Percentiles rank a stretch among this genome's conserved stretches.
Conservation (phyloP, 2,113 vertebrate genomes). For the Gymnobelideus leadbeateri region DNA sequence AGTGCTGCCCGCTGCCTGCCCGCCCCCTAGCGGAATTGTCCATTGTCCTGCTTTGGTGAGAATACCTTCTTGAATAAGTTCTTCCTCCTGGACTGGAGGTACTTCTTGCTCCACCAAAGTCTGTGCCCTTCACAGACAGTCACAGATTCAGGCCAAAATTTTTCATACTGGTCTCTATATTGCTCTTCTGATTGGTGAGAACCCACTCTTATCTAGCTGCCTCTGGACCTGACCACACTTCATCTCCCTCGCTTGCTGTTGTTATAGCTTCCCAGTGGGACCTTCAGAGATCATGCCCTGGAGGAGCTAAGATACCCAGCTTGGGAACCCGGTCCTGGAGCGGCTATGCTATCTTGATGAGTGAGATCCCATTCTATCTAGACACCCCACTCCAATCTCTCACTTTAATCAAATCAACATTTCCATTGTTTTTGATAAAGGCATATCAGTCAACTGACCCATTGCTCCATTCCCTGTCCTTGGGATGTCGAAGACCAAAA, state of each 20-base stretch:
- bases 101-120: background rate
- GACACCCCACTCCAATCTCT: background rate
- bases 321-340: background rate
- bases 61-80: background rate
- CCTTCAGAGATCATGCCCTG: background rate
- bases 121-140: background rate
- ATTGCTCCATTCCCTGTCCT: background rate
- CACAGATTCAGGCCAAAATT: background rate
- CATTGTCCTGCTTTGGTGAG: background rate
- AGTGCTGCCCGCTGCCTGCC: too few species aligned
- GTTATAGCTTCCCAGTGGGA: background rate
- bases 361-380: background rate
- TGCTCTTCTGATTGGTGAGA: background rate
- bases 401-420: background rate
- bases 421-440: background rate
- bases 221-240: background rate
- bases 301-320: background rate
- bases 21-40: too few species aligned
- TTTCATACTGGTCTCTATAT: background rate
- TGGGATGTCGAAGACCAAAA: background rate
- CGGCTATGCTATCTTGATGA: background rate
- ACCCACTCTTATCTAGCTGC: background rate
- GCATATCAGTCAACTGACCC: background rate
- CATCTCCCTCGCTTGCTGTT: rapidly evolving
- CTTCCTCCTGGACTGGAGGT: background rate